Conservation (phyloP, 2,113 vertebrate species). For the Engystomops pustulosus region DNA sequence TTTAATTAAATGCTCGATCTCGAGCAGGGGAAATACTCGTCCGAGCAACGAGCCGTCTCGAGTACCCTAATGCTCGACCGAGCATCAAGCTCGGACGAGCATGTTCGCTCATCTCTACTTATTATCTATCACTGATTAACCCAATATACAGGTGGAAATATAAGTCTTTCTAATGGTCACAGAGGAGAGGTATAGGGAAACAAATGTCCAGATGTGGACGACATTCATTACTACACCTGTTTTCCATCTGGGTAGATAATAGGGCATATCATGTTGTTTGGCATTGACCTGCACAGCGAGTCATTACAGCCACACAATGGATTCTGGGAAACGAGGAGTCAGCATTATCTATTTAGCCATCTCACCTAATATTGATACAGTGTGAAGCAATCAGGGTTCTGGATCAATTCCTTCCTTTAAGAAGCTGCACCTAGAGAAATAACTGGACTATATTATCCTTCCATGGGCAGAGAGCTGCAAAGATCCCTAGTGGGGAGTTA, state of each 20-base stretch:
- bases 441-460: constrained; percentile 43
- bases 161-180: background rate
- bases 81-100: too few relatives aligned
- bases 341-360: constrained; percentile 9
- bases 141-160: background rate
- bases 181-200: background rate
- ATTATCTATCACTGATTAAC: constrained; percentile 21
- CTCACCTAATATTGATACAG: constrained; percentile 31
- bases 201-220: constrained; percentile 38
- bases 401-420: constrained; percentile 46
- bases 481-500: constrained; percentile 54
- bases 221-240: constrained; percentile 31
- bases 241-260: constrained; percentile 48
- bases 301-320: background rate
- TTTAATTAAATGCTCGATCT: too few relatives aligned
- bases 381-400: constrained; percentile 32
- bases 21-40: too few relatives aligned
- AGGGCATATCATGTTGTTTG: constrained; percentile 5
- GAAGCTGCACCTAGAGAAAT: constrained; percentile 27
- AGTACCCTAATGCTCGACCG: too few relatives aligned
- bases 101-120: too few relatives aligned
- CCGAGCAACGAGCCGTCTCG: too few relatives aligned
- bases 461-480: constrained; percentile 46
- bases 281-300: constrained; percentile 35
- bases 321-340: constrained; percentile 17